Evolutionary conservation across 2,797 vertebrate species (phyloP).

Genomic region (Synaphobranchus kaupii): DNA sequence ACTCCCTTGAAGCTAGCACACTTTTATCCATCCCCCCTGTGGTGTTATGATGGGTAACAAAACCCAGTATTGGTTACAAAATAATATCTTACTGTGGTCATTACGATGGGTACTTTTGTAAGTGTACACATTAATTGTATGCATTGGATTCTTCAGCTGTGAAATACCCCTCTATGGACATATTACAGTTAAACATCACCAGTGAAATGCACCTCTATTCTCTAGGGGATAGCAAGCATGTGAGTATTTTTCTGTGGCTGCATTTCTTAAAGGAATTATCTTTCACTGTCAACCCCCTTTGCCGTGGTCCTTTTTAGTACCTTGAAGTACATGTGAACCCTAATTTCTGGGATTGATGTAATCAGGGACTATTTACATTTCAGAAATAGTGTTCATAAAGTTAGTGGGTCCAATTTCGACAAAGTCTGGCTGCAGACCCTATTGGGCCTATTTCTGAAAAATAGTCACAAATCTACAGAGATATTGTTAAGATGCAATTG

Average conservation of each 20-base stretch:
- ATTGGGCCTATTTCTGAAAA: no score
- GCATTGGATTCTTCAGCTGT: not conserved
- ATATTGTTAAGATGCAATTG: no score
- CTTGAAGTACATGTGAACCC: not conserved
- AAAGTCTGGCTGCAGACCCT: no score
- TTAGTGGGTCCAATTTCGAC: no score
- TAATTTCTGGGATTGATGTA: not conserved
- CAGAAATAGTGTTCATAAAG: no score
- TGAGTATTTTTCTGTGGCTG: not conserved
- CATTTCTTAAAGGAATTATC: not conserved
- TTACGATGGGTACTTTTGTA: conserved; percentile 9
- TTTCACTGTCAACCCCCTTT: not conserved
- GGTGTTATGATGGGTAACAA: not conserved
- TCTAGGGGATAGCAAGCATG: not conserved
- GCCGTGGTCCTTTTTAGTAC: not conserved
- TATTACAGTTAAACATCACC: not conserved
- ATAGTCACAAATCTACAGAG: no score
- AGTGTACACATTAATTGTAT: conserved; percentile 14
- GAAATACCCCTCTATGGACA: not conserved
- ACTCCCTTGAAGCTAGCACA: conserved; percentile 13
- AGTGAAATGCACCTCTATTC: not conserved
- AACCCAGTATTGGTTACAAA: not conserved
- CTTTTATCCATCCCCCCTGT: not conserved
- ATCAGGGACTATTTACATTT: not conserved
- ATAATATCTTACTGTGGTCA: not conserved